Evolutionary conservation across 92 coral and sea anemone species (phyloP).

Genomic region (Umimayanthus chanpuru): DNA sequence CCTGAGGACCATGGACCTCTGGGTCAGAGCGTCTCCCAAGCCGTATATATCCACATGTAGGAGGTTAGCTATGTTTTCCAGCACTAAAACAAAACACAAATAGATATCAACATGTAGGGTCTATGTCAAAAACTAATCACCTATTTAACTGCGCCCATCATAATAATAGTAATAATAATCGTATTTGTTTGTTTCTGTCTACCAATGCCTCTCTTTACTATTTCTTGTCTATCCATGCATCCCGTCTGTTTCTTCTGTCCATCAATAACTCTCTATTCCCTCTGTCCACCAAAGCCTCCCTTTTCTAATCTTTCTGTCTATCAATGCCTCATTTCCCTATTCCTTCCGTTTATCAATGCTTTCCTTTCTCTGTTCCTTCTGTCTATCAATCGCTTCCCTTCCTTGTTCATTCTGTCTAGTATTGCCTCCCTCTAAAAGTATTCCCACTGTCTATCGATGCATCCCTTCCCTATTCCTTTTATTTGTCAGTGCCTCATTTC

Average conservation of each 20-base stretch:
- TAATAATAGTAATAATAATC: too few species aligned
- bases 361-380: not conserved
- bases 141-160: too few species aligned
- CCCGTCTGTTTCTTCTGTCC: not conserved
- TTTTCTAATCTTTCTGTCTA: not conserved
- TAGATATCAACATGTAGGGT: too few species aligned
- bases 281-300: not conserved
- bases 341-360: not conserved
- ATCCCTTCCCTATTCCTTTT: not conserved
- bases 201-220: too few species aligned
- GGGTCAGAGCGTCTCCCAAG: slow-evolving; percentile 86
- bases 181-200: too few species aligned
- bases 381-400: too few species aligned
- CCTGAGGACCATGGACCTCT: slow-evolving; percentile 87
- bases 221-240: not conserved
- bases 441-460: not conserved
- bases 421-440: not conserved
- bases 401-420: not conserved
- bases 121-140: not conserved
- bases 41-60: slow-evolving; percentile 91
- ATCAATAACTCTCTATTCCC: not conserved
- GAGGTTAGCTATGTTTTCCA: slow-evolving; percentile 92
- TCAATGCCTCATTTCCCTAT: not conserved
- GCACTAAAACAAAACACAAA: slow-evolving; percentile 51
- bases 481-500: not conserved